phyloP scores from a whole-genome alignment of 1,140 invertebrate species.

The Hetaerina americana region DNA sequence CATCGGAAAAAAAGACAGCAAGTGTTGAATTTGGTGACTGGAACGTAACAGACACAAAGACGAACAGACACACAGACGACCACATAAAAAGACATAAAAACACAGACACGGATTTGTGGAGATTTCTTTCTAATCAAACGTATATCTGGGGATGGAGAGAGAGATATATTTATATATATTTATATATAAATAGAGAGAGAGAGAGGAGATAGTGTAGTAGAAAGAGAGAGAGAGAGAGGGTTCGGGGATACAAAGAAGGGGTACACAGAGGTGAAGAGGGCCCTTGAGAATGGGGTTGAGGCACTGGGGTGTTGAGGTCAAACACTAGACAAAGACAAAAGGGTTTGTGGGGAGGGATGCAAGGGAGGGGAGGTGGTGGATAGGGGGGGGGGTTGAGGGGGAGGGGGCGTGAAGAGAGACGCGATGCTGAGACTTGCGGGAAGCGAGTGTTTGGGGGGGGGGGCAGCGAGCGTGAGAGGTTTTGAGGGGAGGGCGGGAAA shows the following conservation, averaged over 20 bases:
- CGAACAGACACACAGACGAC: constrained; percentile 16
- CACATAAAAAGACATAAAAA: constrained; percentile 16
- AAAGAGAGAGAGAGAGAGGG: neutral
- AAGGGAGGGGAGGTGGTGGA: too few relatives aligned
- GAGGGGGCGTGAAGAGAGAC: neutral
- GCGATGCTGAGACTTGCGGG: neutral
- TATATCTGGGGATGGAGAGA: constrained; percentile 9
- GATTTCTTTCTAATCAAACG: constrained; percentile 2
- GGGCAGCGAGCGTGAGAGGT: neutral
- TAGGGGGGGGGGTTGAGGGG: neutral
- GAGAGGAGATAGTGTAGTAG: too few relatives aligned
- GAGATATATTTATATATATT: neutral
- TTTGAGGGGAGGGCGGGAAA: too few relatives aligned
- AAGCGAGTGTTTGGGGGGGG: neutral
- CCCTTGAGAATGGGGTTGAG: neutral
- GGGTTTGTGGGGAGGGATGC: neutral
- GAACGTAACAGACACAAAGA: neutral
- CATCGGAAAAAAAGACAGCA: neutral
- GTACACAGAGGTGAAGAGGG: neutral
- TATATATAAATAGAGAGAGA: neutral
- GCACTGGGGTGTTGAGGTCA: neutral
- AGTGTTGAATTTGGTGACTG: neutral
- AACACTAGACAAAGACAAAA: constrained; percentile 10
- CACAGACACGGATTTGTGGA: constrained; percentile 13
- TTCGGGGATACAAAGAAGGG: too few relatives aligned